These are phyloP conservation scores for Brachycybe producta DNA, from an alignment of 2,888 invertebrate genomes.

Conservation along the genomic window DNA sequence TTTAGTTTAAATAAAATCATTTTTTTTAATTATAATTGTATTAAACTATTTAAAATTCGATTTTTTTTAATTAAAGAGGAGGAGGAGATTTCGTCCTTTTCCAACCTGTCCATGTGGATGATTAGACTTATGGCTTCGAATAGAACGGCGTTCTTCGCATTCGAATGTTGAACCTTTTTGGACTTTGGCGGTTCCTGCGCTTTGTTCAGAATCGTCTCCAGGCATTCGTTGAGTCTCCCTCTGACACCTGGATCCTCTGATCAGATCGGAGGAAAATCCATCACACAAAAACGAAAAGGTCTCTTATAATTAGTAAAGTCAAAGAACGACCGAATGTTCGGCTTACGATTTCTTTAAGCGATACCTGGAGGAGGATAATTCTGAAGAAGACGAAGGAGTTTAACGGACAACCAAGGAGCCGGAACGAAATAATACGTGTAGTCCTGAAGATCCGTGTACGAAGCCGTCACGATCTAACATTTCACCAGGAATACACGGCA, in stretches of 20 bases:
- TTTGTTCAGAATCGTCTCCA: constrained; percentile 96
- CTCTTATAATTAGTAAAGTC: not conserved
- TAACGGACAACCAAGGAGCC: constrained; percentile 99
- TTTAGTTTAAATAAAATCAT: constrained; percentile 4
- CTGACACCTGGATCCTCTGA: constrained; percentile 91
- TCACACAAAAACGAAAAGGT: not conserved
- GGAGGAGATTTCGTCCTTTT: no score
- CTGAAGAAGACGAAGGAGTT: constrained; percentile 84
- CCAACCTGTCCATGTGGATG: constrained; percentile 83
- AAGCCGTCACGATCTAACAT: constrained; percentile 86
- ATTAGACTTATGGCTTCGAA: constrained; percentile 99
- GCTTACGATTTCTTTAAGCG: not conserved
- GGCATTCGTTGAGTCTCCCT: constrained; percentile 88
- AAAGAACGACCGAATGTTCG: not conserved
- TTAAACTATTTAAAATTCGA: no score
- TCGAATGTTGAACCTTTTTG: constrained; percentile 99
- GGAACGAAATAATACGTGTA: constrained; percentile 99
- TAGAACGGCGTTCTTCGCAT: constrained; percentile 98
- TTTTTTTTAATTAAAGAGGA: no score
- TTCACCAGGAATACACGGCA: constrained; percentile 17
- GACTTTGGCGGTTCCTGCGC: constrained; percentile 99
- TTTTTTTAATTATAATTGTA: no score
- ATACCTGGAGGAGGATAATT: constrained; percentile 92
- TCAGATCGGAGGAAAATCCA: constrained; percentile 23
- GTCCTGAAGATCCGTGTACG: constrained; percentile 97